phyloP scores from a whole-genome alignment of 2,888 invertebrate genomes.

The Meteorus colon region DNA sequence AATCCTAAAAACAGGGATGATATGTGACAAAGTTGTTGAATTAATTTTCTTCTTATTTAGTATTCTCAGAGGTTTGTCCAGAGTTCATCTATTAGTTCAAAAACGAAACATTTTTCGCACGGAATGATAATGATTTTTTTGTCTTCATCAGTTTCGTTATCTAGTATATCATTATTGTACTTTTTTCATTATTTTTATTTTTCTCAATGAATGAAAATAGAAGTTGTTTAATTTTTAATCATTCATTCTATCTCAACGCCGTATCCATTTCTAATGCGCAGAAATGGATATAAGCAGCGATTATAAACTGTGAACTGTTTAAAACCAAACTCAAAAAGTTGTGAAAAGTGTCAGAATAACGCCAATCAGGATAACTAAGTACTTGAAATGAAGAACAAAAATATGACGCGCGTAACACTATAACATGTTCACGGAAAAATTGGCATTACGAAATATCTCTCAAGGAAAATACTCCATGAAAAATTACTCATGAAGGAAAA shows the following conservation, averaged over 20 bases:
- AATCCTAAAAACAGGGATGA: conserved; percentile 13
- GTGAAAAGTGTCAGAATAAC: conserved; percentile 38
- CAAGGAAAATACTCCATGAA: not conserved
- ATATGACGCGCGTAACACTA: not conserved
- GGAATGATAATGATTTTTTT: not conserved
- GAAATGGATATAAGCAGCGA: conserved; percentile 56
- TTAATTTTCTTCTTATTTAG: conserved; percentile 8
- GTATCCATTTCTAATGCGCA: conserved; percentile 64
- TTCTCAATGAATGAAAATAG: not conserved
- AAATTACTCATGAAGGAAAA: not conserved
- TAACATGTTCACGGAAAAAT: conserved; percentile 38
- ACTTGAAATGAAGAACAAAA: not conserved
- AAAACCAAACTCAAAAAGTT: conserved; percentile 45
- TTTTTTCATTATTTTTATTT: not conserved
- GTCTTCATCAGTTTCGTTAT: not conserved
- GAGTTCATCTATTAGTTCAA: not conserved
- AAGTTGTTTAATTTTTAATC: not conserved
- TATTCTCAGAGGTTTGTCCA: not conserved
- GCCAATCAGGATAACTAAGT: conserved; percentile 5
- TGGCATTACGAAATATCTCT: not conserved
- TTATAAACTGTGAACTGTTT: conserved; percentile 28
- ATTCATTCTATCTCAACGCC: not conserved
- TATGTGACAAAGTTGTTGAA: not conserved
- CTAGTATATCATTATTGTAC: not conserved
- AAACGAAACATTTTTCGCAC: not conserved